Percentiles rank a stretch among this genome's conserved stretches.
Conservation (phyloP, 2,797 vertebrate species). For the Labeo calbasu region DNA sequence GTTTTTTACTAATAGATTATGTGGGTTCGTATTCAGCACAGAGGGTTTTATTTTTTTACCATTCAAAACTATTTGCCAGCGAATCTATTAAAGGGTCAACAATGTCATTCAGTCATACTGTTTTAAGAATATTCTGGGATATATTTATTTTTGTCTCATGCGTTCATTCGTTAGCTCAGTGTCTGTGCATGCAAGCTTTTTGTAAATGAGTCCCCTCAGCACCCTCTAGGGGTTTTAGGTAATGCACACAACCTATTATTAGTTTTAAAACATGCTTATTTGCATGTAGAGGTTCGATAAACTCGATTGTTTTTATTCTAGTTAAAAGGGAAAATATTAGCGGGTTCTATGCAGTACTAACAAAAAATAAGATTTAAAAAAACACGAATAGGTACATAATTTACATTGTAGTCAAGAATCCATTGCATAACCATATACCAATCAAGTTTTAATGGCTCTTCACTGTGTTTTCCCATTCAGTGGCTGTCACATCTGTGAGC, state of each 20-base stretch:
- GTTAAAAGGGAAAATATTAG: not conserved
- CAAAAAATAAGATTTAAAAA: not conserved
- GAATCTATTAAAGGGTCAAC: slow-evolving; percentile 46
- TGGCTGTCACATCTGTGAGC: slow-evolving; percentile 64
- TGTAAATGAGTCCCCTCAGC: slow-evolving; percentile 54
- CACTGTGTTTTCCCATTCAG: slow-evolving; percentile 62
- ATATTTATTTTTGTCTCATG: slow-evolving; percentile 83
- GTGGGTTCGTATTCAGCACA: not conserved
- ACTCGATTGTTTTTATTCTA: not conserved
- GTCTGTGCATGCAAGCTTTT: slow-evolving; percentile 73
- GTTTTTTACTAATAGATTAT: too few species aligned
- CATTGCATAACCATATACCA: not conserved
- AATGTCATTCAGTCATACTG: slow-evolving; percentile 62
- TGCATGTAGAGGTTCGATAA: not conserved
- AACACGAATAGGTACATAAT: not conserved
- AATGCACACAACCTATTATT: slow-evolving; percentile 44
- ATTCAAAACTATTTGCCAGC: not conserved
- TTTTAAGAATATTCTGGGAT: slow-evolving; percentile 80
- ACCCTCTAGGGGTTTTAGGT: slow-evolving; percentile 60
- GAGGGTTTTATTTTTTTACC: not conserved
- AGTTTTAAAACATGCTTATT: slow-evolving; percentile 50
- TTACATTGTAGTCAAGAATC: not conserved
- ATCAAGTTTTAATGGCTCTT: not conserved
- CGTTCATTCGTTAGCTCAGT: slow-evolving; percentile 80
- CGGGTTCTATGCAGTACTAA: not conserved